Conservation (phyloP, 2,797 vertebrate genomes). For the Cryptoprocta ferox region DNA sequence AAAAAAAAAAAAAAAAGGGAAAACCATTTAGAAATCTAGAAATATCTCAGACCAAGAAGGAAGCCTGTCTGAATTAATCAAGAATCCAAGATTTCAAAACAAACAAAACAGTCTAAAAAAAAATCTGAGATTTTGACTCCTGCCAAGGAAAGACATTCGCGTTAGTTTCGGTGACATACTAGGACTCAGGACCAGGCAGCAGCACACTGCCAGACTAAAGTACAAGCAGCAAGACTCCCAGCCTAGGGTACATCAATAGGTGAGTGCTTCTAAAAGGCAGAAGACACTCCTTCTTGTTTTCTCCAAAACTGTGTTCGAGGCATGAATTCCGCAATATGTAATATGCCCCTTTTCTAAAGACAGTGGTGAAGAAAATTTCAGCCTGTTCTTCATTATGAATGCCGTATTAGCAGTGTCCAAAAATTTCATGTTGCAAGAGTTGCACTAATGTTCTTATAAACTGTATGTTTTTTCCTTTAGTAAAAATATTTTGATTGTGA, state of each 20-base stretch:
- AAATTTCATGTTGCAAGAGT: neutral
- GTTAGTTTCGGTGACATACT: neutral
- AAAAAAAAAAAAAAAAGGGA: neutral
- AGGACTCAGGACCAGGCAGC: neutral
- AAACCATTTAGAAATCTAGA: neutral
- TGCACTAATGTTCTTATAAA: neutral
- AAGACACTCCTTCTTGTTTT: neutral
- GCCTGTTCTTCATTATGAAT: neutral
- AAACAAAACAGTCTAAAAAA: neutral
- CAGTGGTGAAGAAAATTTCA: neutral
- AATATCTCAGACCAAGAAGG: neutral
- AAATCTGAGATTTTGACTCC: neutral
- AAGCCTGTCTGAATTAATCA: neutral
- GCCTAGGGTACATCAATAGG: rapidly evolving
- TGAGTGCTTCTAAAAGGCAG: neutral
- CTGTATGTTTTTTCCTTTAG: neutral
- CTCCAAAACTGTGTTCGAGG: neutral
- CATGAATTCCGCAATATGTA: neutral
- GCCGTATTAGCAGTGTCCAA: neutral
- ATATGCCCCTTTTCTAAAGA: neutral
- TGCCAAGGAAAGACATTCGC: neutral
- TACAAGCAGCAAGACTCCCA: neutral
- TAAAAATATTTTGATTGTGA: neutral
- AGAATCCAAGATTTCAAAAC: neutral
- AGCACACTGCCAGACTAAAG: rapidly evolving